A percentile compares a stretch with the other conserved stretches of the same genome.
phyloP scores from a whole-genome alignment of 2,113 vertebrate species.

The Pimephales promelas region DNA sequence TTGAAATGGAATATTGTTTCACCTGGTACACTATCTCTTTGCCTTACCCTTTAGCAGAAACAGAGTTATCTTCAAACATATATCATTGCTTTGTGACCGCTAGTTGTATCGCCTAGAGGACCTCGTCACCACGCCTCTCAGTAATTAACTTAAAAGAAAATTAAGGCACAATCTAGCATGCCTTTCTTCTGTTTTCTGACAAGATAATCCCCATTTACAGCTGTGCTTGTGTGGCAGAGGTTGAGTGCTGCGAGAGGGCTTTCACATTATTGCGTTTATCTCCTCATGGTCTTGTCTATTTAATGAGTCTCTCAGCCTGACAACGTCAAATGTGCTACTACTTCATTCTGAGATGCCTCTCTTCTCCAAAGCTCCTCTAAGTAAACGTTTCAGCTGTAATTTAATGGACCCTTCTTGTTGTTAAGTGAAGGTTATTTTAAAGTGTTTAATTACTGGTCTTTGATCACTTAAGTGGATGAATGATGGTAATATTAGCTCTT shows the following conservation, averaged over 20 bases:
- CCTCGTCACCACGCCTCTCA: constrained; percentile 17
- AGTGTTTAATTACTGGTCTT: constrained; percentile 48
- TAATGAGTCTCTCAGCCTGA: constrained; percentile 42
- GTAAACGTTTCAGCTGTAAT: constrained; percentile 46
- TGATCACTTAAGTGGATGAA: constrained; percentile 25
- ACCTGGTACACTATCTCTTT: background rate
- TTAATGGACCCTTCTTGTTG: constrained; percentile 39
- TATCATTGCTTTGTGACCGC: constrained; percentile 9
- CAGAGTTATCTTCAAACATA: constrained; percentile 3
- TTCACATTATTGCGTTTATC: constrained; percentile 40
- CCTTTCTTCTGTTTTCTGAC: constrained; percentile 47
- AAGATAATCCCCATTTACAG: constrained; percentile 45
- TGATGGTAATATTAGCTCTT: constrained; percentile 18
- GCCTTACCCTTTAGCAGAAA: background rate
- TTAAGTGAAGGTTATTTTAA: constrained; percentile 43
- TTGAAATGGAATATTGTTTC: background rate
- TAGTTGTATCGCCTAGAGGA: constrained; percentile 22
- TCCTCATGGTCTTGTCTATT: constrained; percentile 37
- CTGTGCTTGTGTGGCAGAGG: background rate
- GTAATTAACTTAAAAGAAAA: constrained; percentile 59
- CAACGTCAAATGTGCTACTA: constrained; percentile 26
- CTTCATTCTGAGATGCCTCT: constrained; percentile 22
- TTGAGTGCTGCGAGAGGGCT: constrained; percentile 10
- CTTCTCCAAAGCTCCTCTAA: constrained; percentile 32
- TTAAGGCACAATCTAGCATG: constrained; percentile 47